Conservation (phyloP, 2,113 vertebrate species). For the Corythaeola cristata region DNA sequence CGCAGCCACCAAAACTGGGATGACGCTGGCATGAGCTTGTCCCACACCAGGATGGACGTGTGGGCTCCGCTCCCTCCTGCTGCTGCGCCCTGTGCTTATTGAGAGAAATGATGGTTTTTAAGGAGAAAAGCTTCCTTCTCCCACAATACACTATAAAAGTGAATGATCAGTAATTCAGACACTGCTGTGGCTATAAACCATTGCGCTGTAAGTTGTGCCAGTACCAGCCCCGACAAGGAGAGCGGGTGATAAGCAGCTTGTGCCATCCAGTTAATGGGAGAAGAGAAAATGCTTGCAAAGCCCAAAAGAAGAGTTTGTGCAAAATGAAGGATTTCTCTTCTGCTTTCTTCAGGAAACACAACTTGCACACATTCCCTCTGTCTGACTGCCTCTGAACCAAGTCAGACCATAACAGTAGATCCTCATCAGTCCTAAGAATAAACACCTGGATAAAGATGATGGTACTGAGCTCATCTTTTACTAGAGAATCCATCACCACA, state of each 20-base stretch:
- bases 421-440: not conserved
- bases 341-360: not conserved
- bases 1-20: not conserved
- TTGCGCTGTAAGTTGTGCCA: not conserved
- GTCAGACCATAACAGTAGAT: not conserved
- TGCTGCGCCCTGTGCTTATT: fast-evolving
- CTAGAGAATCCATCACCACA: not conserved
- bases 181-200: not conserved
- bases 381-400: not conserved
- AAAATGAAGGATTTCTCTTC: not conserved
- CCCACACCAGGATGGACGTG: not conserved
- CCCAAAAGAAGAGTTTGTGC: not conserved
- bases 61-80: not conserved
- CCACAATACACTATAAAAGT: not conserved
- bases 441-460: not conserved
- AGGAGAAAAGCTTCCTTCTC: not conserved
- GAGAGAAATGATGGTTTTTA: not conserved
- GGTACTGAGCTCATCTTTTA: not conserved
- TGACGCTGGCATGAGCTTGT: not conserved
- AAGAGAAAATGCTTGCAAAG: not conserved
- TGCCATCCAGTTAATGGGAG: not conserved
- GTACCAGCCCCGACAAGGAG: not conserved
- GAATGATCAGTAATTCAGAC: not conserved
- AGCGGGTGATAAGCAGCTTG: not conserved
- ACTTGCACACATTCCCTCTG: not conserved